Base-by-base conservation (phyloP, 2,113 vertebrate species). In the Syngnathoides biaculeatus region DNA sequence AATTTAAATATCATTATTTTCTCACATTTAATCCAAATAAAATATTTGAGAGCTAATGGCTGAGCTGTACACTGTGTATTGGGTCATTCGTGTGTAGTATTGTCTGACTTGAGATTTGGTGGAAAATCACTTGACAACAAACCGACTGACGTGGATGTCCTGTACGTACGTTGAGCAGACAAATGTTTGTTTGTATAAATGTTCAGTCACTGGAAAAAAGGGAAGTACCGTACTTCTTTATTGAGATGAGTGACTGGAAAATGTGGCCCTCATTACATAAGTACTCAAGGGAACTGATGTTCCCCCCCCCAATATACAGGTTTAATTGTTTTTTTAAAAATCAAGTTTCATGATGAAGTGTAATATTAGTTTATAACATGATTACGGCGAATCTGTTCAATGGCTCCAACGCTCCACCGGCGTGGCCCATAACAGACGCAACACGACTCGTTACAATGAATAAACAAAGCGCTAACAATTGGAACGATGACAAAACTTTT, bases 131-230 rank as follows among this genome's bases (percentile, higher is more conserved):
- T 79, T 70, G 30, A 35, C 30, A 61, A 43, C 12, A 47, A 74
- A 74, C 55, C 4, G 61, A 60, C 50, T 70, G 15, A 71, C 39
- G n/a, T n/a, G n/a, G n/a, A n/a, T n/a, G n/a, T n/a, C n/a, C n/a
- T 35, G 30, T 74, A 40, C 67, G 24, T 43, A 39, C 57, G 58
- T 48, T 77, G 45, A 47, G 17, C 45, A 15, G 13, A 45, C 4
- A 2, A 13, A 13, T 4, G 43, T 45, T 14, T 15, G 48, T 64
- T 6, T 53, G n/a, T 53, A 17, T 19, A 14, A 48, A 53, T 24
- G n/a, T 6, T 2, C 45, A 19, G 45, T 24, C 24, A 53, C 10
- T 10, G 22, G 50, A 24, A 53, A 53, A 53, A 24, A 12, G 50
- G 3, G 50, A 53, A 53, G 50, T 53, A 22, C 50, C 4, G 22